phyloP scores from a whole-genome alignment of 2,888 invertebrate species.

The Caenorhabditis parvicauda region DNA sequence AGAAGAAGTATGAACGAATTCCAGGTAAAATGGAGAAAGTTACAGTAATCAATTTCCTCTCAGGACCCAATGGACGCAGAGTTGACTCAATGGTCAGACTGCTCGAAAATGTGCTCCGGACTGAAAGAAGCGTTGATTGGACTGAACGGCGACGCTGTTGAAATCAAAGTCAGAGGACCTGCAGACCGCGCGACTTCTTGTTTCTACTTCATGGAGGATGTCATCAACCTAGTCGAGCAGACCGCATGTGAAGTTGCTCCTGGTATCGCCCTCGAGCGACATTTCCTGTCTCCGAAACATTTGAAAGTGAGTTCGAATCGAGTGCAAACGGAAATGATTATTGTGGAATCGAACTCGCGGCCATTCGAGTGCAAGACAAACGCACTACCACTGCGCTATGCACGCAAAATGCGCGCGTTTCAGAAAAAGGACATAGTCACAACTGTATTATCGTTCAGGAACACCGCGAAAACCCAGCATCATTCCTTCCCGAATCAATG shows the following conservation, averaged over 20 bases:
- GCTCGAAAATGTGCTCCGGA: slow-evolving; percentile 73
- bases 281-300: slow-evolving; percentile 70
- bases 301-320: slow-evolving; percentile 13
- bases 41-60: slow-evolving; percentile 40
- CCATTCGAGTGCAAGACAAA: not conserved
- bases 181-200: slow-evolving; percentile 53
- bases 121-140: slow-evolving; percentile 73
- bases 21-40: too few species aligned
- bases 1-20: slow-evolving; percentile 68
- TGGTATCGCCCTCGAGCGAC: slow-evolving; percentile 72
- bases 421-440: not conserved
- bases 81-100: slow-evolving; percentile 71
- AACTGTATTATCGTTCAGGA: slow-evolving; percentile 20
- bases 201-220: slow-evolving; percentile 74
- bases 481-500: slow-evolving; percentile 60
- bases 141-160: slow-evolving; percentile 46
- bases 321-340: not conserved
- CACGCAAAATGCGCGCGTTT: too few species aligned
- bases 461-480: slow-evolving; percentile 45
- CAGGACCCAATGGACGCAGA: slow-evolving; percentile 70
- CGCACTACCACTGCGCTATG: too few species aligned
- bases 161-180: slow-evolving; percentile 65
- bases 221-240: slow-evolving; percentile 66
- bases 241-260: slow-evolving; percentile 73
- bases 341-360: not conserved